Conservation (phyloP, 2,888 invertebrate species). For the Acholoe squamosa region DNA sequence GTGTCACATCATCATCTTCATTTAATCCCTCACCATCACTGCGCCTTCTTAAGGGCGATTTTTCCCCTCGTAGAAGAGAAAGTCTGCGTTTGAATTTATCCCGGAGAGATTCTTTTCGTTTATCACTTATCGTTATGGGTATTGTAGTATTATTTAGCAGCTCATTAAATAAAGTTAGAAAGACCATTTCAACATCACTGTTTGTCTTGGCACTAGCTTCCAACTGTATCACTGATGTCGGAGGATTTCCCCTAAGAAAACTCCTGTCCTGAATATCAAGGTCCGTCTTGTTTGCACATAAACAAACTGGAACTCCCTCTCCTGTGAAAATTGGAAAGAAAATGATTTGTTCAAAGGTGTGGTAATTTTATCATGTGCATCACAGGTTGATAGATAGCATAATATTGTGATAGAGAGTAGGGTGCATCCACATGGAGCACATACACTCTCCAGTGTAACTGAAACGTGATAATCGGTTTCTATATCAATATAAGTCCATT, state of each 20-base stretch:
- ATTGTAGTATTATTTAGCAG: neutral
- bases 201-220: neutral
- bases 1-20: neutral
- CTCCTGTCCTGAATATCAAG: neutral
- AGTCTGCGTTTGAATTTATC: neutral
- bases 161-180: neutral
- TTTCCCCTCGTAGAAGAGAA: neutral
- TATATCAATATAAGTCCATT: too few relatives aligned
- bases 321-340: neutral
- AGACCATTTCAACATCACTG: neutral
- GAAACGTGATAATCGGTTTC: too few relatives aligned
- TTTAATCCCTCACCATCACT: neutral
- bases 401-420: neutral
- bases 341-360: too few relatives aligned
- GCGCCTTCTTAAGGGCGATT: neutral
- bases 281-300: neutral
- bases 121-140: neutral
- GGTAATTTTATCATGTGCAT: too few relatives aligned
- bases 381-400: neutral
- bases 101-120: neutral
- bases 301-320: neutral
- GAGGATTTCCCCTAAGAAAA: neutral
- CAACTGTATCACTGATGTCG: neutral
- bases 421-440: too few relatives aligned
- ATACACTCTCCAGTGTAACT: too few relatives aligned